Percentiles rank a stretch among this genome's conserved stretches.
These are phyloP conservation scores for Copidosoma floridanum DNA, from an alignment of 1,140 invertebrate genomes.

Conservation along the genomic window DNA sequence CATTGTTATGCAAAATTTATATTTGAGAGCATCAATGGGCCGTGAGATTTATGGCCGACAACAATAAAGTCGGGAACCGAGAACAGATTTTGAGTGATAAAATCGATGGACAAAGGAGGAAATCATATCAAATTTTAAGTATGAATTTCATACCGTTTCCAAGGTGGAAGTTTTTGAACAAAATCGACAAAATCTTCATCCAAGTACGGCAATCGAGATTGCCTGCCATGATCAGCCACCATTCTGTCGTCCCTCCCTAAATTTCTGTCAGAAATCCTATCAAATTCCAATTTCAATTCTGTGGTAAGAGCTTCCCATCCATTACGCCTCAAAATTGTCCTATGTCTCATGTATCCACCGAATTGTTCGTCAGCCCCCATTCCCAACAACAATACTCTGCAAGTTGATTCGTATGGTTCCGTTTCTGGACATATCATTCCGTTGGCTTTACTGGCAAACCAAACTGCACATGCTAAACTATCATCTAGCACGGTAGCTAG, in stretches of 20 bases:
- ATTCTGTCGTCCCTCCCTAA: slow-evolving; percentile 91
- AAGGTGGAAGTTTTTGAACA: slow-evolving; percentile 68
- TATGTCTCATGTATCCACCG: slow-evolving; percentile 89
- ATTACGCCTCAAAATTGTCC: slow-evolving; percentile 66
- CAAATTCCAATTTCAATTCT: slow-evolving; percentile 77
- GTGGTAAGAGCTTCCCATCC: slow-evolving; percentile 68
- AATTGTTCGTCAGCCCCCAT: slow-evolving; percentile 97
- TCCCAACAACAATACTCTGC: slow-evolving; percentile 81
- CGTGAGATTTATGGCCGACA: no score
- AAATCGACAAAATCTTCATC: slow-evolving; percentile 86
- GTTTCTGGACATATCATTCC: slow-evolving; percentile 53
- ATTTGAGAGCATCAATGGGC: no score
- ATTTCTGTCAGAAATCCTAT: slow-evolving; percentile 86
- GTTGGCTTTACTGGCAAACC: slow-evolving; percentile 85
- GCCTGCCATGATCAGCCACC: slow-evolving; percentile 74
- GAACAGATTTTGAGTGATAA: no score
- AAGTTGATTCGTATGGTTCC: slow-evolving; percentile 61
- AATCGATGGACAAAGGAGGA: no score
- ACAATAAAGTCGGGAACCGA: no score
- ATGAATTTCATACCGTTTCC: slow-evolving; percentile 65
- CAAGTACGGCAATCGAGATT: slow-evolving; percentile 87
- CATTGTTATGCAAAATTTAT: no score
- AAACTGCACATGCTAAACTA: slow-evolving; percentile 89
- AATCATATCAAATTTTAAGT: no score
- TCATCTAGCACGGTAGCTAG: slow-evolving; percentile 90